Conservation (phyloP, 2,797 vertebrate genomes). For the Sebastes itinus region DNA sequence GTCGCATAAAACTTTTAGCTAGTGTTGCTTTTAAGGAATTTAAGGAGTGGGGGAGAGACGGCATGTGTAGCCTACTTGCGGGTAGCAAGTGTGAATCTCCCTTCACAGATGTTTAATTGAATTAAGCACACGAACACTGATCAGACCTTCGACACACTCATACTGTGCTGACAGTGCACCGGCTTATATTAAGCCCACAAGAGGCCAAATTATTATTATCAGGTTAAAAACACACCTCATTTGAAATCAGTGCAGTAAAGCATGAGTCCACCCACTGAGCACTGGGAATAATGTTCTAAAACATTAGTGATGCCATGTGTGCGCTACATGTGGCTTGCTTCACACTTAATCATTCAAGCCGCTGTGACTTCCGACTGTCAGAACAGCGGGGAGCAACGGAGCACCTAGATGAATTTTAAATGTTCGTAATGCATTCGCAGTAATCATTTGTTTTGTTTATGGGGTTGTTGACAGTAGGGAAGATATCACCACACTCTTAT, state of each 20-base stretch:
- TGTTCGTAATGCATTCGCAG: constrained; percentile 8
- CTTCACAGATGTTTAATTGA: constrained; percentile 30
- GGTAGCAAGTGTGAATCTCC: neutral
- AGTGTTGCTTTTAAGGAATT: constrained; percentile 11
- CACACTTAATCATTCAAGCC: constrained; percentile 35
- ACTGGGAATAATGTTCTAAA: neutral
- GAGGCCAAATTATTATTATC: constrained; percentile 11
- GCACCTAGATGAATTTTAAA: constrained; percentile 40
- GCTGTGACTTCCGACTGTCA: constrained; percentile 34
- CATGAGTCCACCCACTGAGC: constrained; percentile 4
- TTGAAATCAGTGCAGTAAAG: constrained; percentile 14
- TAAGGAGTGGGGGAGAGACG: neutral
- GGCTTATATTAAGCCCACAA: neutral
- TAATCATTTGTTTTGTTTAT: constrained; percentile 42
- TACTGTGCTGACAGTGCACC: neutral
- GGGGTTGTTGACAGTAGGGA: neutral
- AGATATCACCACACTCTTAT: constrained; percentile 3
- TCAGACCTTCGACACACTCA: neutral
- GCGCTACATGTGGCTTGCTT: constrained; percentile 16
- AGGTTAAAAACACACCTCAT: constrained; percentile 19
- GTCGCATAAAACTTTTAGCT: neutral
- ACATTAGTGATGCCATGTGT: constrained; percentile 7
- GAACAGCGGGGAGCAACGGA: neutral
- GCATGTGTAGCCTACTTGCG: neutral
- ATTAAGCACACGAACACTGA: constrained; percentile 10